Evolutionary conservation across 2,113 vertebrate species (phyloP), one percentile per base, ranked within the genome.

Genomic region (Nyctereutes procyonoides): DNA sequence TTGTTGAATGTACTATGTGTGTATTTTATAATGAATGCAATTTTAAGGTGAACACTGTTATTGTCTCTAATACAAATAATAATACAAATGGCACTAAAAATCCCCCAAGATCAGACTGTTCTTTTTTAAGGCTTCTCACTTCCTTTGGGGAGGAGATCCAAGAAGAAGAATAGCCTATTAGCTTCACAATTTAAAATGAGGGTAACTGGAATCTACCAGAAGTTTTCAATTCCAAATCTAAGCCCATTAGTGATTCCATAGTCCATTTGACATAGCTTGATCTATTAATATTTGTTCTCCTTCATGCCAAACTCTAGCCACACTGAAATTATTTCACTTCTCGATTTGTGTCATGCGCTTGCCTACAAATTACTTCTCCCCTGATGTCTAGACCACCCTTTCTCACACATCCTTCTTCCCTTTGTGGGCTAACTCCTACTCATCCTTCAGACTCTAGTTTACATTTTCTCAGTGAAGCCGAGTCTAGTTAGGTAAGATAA

Each of bases 241-340:
- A 79, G 30, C 22, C 38, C 3, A 19, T 89, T 51, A 58, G 13
- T 43, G 2, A 56, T 73, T 69, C 1, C 8, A 15, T 30, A 43
- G n/a, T n/a, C 11, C 80, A 24, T 58, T 83, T 43, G 43, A 19
- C 38, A 69, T 22, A 79, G 20, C 43, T 96, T 67, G 8, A 48
- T 35, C 43, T 43, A 9, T 81, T 63, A 69, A 19, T 3, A 76
- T 12, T 62, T 83, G 6, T 10, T 92, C 63, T 62, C 8, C 56
- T 69, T 83, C 56, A 94, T 62, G 53, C 3, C 22, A 43, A 92
- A 88, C 9, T 43, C 32, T 15, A 62, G 26, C 26, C 20, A 32
- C 16, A 48, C 3, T n/a, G 3, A 86, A 81, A 56, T 69, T 84
- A 56, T 93, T 62, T 95, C 69, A 92, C 74, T 97, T 96, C 87